Evolutionary conservation across 2,797 vertebrate genomes (phyloP), one percentile per base, ranked within the genome.

Genomic region (Aldrovandia affinis): DNA sequence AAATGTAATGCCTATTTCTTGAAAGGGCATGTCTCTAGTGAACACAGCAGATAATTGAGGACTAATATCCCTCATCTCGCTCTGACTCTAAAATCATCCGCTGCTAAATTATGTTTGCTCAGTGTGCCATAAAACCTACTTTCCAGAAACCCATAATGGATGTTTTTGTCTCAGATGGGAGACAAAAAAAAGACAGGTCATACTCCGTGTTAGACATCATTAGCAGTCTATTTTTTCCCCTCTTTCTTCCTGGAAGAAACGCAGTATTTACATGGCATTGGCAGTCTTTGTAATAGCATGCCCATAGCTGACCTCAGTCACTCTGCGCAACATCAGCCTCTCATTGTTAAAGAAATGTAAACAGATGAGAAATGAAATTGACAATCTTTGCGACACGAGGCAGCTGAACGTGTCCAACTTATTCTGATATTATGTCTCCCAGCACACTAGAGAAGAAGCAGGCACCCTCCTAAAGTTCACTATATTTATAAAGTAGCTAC

Each of bases 101-200:
- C 28, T 33, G 63, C 63, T 65, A 65, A 65, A 65, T 65, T 65
- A 65, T 65, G 63, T 65, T 65, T 65, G 63, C 63, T 65, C 63
- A 65, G 30, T 65, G 63, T 65, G 63, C 63, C 63, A 65, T 65
- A 65, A 65, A 65, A 28, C 63, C 28, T 28, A 33, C 63, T 65
- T 65, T 65, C 63, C 63, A 65, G 20, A 30, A 65, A 28, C 28
- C 28, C n/a, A 33, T 65, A 65, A 65, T 65, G 28, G 63, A 28
- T 12, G 63, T 65, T 65, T n/a, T 65, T 14, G 10, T 65, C 63
- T 28, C 63, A 33, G 28, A 65, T 28, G 63, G 63, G 47, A 50
- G 47, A 22, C 3, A 10, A 10, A 28, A 28, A 14, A 12, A 65
- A 30, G 63, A 65, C 63, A 30, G 61, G 63, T 65, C 59, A 28